Evolutionary conservation across 2,888 invertebrate genomes (phyloP).

Genomic region (Drosophila koepferae): DNA sequence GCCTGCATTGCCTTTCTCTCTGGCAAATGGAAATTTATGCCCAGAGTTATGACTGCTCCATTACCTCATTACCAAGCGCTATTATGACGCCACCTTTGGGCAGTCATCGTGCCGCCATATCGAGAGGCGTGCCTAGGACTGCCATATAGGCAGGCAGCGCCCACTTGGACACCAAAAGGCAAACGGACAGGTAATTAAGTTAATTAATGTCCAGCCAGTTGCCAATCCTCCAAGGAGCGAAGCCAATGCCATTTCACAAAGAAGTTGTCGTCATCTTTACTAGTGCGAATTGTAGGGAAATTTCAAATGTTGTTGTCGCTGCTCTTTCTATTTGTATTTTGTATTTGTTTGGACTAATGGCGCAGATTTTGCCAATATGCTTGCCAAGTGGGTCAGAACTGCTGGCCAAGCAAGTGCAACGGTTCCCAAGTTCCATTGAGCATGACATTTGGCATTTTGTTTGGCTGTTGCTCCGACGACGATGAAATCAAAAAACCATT

Average conservation of each 20-base stretch:
- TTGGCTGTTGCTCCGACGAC: conserved; percentile 58
- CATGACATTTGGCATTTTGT: conserved; percentile 69
- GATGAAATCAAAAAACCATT: conserved; percentile 53
- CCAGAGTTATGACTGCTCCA: conserved; percentile 50
- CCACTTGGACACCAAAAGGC: conserved; percentile 13
- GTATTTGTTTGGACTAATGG: conserved; percentile 32
- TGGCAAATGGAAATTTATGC: conserved; percentile 41
- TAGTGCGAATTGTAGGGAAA: conserved; percentile 26
- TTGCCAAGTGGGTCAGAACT: conserved; percentile 63
- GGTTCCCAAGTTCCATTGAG: conserved; percentile 49
- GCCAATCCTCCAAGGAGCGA: conserved; percentile 34
- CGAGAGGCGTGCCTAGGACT: conserved; percentile 47
- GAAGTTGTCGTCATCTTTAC: conserved; percentile 54
- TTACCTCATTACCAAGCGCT: conserved; percentile 47
- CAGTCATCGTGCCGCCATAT: conserved; percentile 5
- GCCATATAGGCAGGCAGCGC: conserved; percentile 8
- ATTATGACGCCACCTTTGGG: conserved; percentile 52
- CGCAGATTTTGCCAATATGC: conserved; percentile 18
- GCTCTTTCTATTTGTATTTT: not conserved
- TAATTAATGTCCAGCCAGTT: conserved; percentile 46
- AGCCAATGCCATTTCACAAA: conserved; percentile 16
- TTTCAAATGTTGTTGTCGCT: not conserved
- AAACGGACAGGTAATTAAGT: conserved; percentile 42
- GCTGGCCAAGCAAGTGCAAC: conserved; percentile 54
- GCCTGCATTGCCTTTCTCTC: conserved; percentile 38